A percentile compares a stretch with the other conserved stretches of the same genome.
Evolutionary conservation across 1,140 invertebrate genomes (phyloP).

Genomic region (Conopomorpha cramerella): DNA sequence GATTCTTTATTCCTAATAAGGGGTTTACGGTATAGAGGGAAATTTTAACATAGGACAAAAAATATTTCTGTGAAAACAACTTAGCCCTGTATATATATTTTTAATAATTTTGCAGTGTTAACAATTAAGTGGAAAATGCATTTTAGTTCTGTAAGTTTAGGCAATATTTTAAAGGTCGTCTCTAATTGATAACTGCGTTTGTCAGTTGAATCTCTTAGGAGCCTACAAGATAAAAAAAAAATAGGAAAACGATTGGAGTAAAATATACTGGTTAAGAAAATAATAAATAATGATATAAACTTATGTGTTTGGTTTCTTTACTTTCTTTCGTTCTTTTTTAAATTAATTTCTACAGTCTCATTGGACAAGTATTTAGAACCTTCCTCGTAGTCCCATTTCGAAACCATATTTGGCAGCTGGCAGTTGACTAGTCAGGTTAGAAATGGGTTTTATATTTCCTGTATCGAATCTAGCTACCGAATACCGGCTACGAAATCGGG

Average conservation of each 20-base stretch:
- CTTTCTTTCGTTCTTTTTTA: no score
- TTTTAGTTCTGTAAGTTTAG: slow-evolving; percentile 60
- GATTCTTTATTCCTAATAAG: slow-evolving; percentile 17
- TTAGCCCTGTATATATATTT: slow-evolving; percentile 50
- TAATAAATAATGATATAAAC: slow-evolving; percentile 57
- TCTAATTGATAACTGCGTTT: slow-evolving; percentile 47
- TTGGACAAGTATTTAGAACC: no score
- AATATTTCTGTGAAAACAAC: slow-evolving; percentile 40
- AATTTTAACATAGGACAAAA: slow-evolving; percentile 26
- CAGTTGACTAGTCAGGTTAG: no score
- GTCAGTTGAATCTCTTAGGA: slow-evolving; percentile 56
- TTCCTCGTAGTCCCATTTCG: no score
- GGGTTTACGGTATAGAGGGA: slow-evolving; percentile 29
- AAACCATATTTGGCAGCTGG: no score
- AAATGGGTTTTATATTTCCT: no score
- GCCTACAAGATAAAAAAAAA: slow-evolving; percentile 51
- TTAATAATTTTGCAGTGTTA: slow-evolving; percentile 47
- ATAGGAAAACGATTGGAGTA: slow-evolving; percentile 57
- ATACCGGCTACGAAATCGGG: no score
- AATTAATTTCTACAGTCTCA: no score
- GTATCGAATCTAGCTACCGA: no score
- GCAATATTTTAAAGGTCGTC: slow-evolving; percentile 53
- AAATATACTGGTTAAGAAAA: slow-evolving; percentile 58
- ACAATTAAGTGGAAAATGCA: slow-evolving; percentile 53
- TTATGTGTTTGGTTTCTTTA: slow-evolving; percentile 26